These are phyloP conservation scores for Microchirus variegatus DNA, from an alignment of 2,797 vertebrate genomes.

Conservation along the genomic window DNA sequence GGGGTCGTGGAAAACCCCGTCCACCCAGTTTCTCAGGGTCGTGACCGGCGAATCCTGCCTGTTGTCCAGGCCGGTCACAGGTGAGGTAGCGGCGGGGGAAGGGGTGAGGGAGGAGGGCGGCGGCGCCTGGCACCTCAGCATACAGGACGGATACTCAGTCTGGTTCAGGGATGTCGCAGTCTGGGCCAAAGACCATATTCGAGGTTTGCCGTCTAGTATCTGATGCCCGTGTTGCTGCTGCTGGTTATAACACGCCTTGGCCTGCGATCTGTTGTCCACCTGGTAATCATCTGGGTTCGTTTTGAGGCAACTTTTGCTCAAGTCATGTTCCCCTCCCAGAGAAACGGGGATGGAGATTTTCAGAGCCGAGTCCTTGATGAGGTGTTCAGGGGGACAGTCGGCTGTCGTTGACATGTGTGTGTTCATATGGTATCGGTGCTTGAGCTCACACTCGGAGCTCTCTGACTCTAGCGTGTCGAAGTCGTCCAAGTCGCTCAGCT, in stretches of 20 bases:
- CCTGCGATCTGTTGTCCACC: constrained; percentile 78
- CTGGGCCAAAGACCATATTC: constrained; percentile 97
- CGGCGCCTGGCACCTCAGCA: constrained; percentile 88
- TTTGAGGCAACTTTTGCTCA: constrained; percentile 89
- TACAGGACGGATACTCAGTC: constrained; percentile 94
- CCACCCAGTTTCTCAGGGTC: constrained; percentile 98
- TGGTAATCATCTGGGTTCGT: constrained; percentile 82
- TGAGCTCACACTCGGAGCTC: constrained; percentile 90
- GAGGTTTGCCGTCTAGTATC: constrained; percentile 90
- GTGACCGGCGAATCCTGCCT: constrained; percentile 97
- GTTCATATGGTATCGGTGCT: constrained; percentile 87
- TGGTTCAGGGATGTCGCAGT: constrained; percentile 93
- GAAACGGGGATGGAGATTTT: constrained; percentile 82
- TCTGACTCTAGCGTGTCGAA: constrained; percentile 93
- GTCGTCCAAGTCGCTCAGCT: constrained; percentile 94
- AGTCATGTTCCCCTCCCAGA: constrained; percentile 81
- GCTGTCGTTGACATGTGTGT: constrained; percentile 80
- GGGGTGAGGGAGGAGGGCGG: constrained; percentile 72
- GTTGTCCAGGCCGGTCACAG: constrained; percentile 82
- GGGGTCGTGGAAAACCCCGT: constrained; percentile 98
- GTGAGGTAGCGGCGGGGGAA: constrained; percentile 82
- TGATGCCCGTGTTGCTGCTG: constrained; percentile 76
- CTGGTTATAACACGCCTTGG: constrained; percentile 87
- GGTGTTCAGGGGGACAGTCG: constrained; percentile 76
- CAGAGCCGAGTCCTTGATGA: constrained; percentile 80